phyloP scores from a whole-genome alignment of 2,113 vertebrate species.

The Bubo bubo region DNA sequence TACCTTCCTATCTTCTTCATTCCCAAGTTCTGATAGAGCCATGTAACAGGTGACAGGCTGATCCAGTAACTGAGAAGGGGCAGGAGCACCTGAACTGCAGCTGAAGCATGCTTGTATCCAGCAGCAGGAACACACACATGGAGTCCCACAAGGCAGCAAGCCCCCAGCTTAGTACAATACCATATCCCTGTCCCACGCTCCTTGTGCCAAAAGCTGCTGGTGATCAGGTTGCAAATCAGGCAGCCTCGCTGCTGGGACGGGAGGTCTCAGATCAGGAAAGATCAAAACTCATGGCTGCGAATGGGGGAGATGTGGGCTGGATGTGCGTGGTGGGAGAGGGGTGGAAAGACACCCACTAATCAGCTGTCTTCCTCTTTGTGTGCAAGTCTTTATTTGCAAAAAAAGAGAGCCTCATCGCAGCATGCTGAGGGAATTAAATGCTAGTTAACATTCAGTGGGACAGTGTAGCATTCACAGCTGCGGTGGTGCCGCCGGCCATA shows the following conservation, averaged over 20 bases:
- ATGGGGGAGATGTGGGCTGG: not conserved
- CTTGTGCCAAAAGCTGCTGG: not conserved
- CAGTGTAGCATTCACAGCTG: not conserved
- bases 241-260: rapidly evolving
- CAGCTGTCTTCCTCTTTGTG: not conserved
- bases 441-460: not conserved
- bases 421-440: not conserved
- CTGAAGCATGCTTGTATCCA: rapidly evolving
- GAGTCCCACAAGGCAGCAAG: not conserved
- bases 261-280: not conserved
- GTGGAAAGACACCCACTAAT: not conserved
- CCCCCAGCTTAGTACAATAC: not conserved
- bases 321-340: too few relatives aligned
- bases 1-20: not conserved
- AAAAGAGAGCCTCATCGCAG: not conserved
- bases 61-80: not conserved
- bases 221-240: not conserved
- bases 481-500: rapidly evolving
- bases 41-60: not conserved
- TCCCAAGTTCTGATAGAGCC: not conserved
- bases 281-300: rapidly evolving
- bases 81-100: not conserved
- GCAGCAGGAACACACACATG: too few relatives aligned
- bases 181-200: rapidly evolving
- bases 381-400: too few relatives aligned